phyloP scores from a whole-genome alignment of 37 sponge, comb jelly and placozoan species.

The Crambe crambe region DNA sequence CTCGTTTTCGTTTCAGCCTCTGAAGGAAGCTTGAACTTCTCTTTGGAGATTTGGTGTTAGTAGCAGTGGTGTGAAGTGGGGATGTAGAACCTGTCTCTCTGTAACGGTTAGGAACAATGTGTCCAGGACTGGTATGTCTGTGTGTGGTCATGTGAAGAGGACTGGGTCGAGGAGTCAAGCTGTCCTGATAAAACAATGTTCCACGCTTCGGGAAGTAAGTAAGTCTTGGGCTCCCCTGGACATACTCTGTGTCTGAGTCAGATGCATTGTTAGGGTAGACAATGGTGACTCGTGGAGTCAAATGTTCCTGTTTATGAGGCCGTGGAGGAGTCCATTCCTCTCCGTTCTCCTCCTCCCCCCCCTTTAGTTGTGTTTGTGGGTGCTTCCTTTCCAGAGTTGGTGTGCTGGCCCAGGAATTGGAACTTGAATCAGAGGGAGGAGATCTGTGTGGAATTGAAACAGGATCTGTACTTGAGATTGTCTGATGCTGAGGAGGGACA shows the following conservation, averaged over 20 bases:
- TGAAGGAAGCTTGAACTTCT: conserved; percentile 28
- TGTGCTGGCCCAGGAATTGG: not conserved
- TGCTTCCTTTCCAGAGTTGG: not conserved
- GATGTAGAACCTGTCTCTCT: not conserved
- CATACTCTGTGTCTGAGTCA: not conserved
- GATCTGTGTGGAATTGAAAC: not conserved
- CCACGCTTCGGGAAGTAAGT: not conserved
- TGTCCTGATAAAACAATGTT: conserved; percentile 24
- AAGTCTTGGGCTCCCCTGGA: not conserved
- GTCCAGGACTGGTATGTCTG: not conserved
- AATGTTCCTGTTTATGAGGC: not conserved
- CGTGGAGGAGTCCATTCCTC: not conserved
- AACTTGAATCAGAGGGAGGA: not conserved
- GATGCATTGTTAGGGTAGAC: not conserved
- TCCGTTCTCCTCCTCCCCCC: not conserved
- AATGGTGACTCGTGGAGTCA: not conserved
- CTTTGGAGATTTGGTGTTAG: not conserved
- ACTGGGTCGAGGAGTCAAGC: conserved; percentile 16
- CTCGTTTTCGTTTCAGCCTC: conserved; percentile 13
- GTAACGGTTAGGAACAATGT: not conserved
- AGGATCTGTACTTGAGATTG: not conserved
- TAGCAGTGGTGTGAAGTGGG: too few species aligned
- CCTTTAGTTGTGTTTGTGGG: not conserved
- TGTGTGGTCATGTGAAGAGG: not conserved
- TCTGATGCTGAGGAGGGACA: not conserved